phyloP scores from a whole-genome alignment of 1,140 invertebrate species.

The Ganaspis sp. region DNA sequence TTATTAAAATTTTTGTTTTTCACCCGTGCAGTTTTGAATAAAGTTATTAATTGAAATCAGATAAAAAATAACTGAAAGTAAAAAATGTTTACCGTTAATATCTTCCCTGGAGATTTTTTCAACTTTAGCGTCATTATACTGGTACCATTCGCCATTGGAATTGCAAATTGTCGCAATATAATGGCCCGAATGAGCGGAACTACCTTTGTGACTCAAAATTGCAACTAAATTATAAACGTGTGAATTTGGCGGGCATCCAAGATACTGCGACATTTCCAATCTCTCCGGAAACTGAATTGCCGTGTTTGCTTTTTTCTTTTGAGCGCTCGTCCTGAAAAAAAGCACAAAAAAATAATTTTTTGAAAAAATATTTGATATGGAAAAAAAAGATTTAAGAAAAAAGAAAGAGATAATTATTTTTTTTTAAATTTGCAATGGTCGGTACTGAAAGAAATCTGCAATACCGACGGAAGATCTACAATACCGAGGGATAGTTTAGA shows the following conservation, averaged over 20 bases:
- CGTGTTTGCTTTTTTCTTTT: constrained; percentile 84
- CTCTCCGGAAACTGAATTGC: constrained; percentile 82
- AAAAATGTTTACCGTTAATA: neutral
- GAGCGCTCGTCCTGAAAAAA: constrained; percentile 77
- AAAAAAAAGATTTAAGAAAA: too few relatives aligned
- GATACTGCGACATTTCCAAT: constrained; percentile 81
- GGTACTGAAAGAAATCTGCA: too few relatives aligned
- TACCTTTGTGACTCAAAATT: constrained; percentile 83
- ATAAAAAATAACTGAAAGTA: neutral
- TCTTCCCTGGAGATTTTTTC: constrained; percentile 74
- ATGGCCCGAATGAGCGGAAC: constrained; percentile 84
- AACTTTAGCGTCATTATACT: constrained; percentile 84
- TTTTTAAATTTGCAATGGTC: too few relatives aligned
- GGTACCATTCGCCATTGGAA: constrained; percentile 79
- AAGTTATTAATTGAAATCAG: too few relatives aligned
- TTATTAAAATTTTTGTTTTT: too few relatives aligned
- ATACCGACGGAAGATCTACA: too few relatives aligned
- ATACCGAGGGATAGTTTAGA: too few relatives aligned
- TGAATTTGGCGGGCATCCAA: constrained; percentile 67
- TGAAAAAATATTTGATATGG: constrained; percentile 2
- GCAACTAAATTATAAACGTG: constrained; percentile 81
- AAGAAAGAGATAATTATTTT: too few relatives aligned
- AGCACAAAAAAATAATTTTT: constrained; percentile 34
- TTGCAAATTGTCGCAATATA: constrained; percentile 80
- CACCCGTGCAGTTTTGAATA: too few relatives aligned